Evolutionary conservation across 2,797 vertebrate genomes (phyloP).

Genomic region (Cottoperca gobio): DNA sequence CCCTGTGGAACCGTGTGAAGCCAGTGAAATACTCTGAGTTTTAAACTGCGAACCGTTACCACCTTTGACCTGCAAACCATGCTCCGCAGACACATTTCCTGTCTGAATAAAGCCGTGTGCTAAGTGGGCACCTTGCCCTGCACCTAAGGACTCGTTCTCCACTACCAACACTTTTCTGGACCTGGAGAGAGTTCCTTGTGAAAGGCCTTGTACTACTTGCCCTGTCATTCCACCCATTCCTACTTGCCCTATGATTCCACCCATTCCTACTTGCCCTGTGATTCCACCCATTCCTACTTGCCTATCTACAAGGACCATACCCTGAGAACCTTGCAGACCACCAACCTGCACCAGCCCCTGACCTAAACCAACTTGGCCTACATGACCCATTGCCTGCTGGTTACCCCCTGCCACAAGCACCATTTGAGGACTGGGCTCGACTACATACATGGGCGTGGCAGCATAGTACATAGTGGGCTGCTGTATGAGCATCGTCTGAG

Average conservation of each 20-base stretch:
- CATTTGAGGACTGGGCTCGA: conserved; percentile 84
- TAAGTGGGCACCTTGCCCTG: conserved; percentile 32
- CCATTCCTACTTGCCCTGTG: conserved; percentile 35
- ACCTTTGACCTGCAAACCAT: conserved; percentile 40
- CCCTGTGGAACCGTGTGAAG: conserved; percentile 29
- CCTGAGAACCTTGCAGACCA: conserved; percentile 47
- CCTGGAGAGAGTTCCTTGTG: conserved; percentile 56
- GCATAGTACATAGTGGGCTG: conserved; percentile 86
- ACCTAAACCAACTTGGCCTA: conserved; percentile 44
- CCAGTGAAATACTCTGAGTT: conserved; percentile 44
- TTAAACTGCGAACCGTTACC: conserved; percentile 49
- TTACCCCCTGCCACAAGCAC: conserved; percentile 69
- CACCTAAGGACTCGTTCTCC: conserved; percentile 56
- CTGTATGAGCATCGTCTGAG: conserved; percentile 79
- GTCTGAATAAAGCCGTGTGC: conserved; percentile 42
- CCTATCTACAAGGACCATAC: conserved; percentile 68
- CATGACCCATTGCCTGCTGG: conserved; percentile 61
- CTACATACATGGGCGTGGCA: conserved; percentile 76
- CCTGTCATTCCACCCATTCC: conserved; percentile 45
- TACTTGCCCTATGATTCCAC: conserved; percentile 46
- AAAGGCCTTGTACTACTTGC: conserved; percentile 39
- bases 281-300: conserved; percentile 53
- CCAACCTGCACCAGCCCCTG: conserved; percentile 5
- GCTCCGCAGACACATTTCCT: conserved; percentile 32
- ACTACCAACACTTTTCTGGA: conserved; percentile 68